These are phyloP conservation scores for Tamias sibiricus DNA, from an alignment of 2,113 vertebrate species.

Conservation along the genomic window DNA sequence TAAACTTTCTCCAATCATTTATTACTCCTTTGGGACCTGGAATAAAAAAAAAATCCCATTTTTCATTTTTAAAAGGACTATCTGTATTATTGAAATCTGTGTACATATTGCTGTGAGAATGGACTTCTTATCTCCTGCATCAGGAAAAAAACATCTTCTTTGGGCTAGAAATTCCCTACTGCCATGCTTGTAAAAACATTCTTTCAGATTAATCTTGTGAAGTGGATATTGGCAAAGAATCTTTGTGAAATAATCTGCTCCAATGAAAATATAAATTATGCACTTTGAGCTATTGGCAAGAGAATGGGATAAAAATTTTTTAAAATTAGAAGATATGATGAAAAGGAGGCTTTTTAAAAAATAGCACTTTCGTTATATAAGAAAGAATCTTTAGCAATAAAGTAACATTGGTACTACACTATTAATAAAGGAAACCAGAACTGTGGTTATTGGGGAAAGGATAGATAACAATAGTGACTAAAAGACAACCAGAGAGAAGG, in stretches of 20 bases:
- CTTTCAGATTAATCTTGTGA: neutral
- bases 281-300: slow-evolving; percentile 1
- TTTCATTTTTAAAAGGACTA: neutral
- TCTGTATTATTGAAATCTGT: neutral
- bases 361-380: neutral
- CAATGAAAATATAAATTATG: slow-evolving; percentile 7
- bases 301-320: neutral
- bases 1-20: slow-evolving; percentile 98
- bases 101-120: neutral
- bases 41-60: slow-evolving; percentile 46
- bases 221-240: slow-evolving; percentile 39
- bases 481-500: neutral
- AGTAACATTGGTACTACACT: neutral
- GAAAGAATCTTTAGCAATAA: neutral
- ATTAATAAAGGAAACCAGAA: neutral
- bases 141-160: neutral
- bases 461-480: neutral
- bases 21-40: slow-evolving; percentile 98
- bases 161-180: slow-evolving; percentile 26
- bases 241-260: neutral
- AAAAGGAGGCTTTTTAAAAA: slow-evolving; percentile 26
- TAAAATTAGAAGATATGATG: neutral
- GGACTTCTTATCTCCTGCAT: neutral
- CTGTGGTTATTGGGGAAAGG: neutral
- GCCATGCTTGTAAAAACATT: neutral